Percentiles rank a stretch among this genome's conserved stretches.
Conservation (phyloP, 92 coral and sea anemone species). For the Zoanthus gigantus region DNA sequence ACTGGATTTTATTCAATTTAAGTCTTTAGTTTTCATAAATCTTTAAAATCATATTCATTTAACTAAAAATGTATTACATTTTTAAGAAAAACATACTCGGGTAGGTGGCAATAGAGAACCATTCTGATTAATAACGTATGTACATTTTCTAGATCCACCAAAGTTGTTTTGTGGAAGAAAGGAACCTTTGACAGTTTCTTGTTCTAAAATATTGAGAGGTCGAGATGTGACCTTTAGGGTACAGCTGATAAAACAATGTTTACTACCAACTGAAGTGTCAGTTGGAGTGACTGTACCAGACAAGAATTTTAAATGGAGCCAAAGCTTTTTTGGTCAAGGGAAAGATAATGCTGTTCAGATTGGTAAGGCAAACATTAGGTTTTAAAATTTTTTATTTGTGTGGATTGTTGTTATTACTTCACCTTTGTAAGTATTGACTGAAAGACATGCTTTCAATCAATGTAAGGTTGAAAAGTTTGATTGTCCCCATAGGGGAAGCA, state of each 20-base stretch:
- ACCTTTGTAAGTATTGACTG: no score
- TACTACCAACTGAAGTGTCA: slow-evolving; percentile 72
- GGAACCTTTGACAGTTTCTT: slow-evolving; percentile 54
- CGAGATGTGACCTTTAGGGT: slow-evolving; percentile 72
- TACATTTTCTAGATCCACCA: slow-evolving; percentile 66
- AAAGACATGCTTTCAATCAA: no score
- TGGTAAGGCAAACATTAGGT: neutral
- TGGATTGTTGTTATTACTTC: no score
- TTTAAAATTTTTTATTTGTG: no score
- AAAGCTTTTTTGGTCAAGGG: slow-evolving; percentile 55
- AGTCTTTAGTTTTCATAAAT: no score
- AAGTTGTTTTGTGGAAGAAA: slow-evolving; percentile 70
- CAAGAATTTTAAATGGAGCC: slow-evolving; percentile 48
- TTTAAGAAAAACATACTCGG: no score
- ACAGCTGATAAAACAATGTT: slow-evolving; percentile 66
- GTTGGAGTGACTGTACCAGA: slow-evolving; percentile 72
- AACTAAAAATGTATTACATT: neutral
- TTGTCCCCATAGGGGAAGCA: no score
- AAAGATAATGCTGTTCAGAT: slow-evolving; percentile 7
- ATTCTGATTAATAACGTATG: no score
- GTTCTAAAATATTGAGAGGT: slow-evolving; percentile 67
- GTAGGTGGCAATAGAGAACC: neutral
- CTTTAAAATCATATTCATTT: neutral
- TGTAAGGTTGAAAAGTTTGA: no score
- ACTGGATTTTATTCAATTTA: no score